Evolutionary conservation across 2,888 invertebrate genomes (phyloP).

Genomic region (Synanthedon formicaeformis): DNA sequence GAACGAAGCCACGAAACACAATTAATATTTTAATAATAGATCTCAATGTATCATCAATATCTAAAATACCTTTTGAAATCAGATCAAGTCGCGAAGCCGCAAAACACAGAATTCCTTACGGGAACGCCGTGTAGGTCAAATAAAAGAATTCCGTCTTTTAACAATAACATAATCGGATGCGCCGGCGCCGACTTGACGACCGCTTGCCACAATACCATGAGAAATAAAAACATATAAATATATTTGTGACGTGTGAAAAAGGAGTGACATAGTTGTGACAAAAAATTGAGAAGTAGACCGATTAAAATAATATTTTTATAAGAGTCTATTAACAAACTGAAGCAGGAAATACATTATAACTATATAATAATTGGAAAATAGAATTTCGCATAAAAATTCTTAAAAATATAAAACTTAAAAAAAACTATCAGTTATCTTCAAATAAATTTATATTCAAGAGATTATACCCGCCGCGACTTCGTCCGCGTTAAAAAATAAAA

Average conservation of each 20-base stretch:
- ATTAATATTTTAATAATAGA: too few relatives aligned
- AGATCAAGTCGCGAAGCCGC: slow-evolving; percentile 34
- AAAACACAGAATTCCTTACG: slow-evolving; percentile 39
- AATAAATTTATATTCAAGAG: too few relatives aligned
- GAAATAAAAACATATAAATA: slow-evolving; percentile 41
- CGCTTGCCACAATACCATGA: slow-evolving; percentile 19
- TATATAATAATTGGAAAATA: too few relatives aligned
- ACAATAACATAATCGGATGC: slow-evolving; percentile 63
- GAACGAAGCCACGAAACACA: too few relatives aligned
- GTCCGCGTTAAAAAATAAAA: too few relatives aligned
- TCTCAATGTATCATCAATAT: not conserved
- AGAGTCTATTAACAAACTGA: too few relatives aligned
- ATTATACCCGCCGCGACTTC: too few relatives aligned
- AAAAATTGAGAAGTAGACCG: slow-evolving; percentile 10
- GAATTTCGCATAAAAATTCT: too few relatives aligned
- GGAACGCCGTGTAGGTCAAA: slow-evolving; percentile 57
- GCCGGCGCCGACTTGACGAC: slow-evolving; percentile 58
- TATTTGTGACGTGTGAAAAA: slow-evolving; percentile 55
- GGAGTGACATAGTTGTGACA: slow-evolving; percentile 42
- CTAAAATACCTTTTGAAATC: slow-evolving; percentile 3
- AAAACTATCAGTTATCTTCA: too few relatives aligned
- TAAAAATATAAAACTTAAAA: too few relatives aligned
- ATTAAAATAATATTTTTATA: too few relatives aligned
- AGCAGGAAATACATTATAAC: too few relatives aligned
- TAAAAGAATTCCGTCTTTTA: slow-evolving; percentile 57